These are phyloP conservation scores for Eupithecia pulchellata DNA, from an alignment of 2,888 invertebrate species.

Conservation along the genomic window DNA sequence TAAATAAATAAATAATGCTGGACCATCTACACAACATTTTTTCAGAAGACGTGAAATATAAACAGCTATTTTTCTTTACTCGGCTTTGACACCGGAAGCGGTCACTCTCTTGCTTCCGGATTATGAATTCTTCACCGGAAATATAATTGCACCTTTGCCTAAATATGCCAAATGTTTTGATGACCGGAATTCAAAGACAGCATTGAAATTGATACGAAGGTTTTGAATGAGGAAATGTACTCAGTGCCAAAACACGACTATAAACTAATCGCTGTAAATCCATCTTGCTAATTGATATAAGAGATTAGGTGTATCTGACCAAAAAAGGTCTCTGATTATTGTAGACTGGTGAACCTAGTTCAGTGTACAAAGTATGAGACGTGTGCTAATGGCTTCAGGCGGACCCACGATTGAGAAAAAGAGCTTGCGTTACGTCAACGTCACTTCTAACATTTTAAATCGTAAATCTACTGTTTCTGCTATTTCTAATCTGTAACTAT, in stretches of 20 bases:
- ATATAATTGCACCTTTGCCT: neutral
- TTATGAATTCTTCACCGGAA: neutral
- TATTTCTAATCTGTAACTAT: too few species aligned
- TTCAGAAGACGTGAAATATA: too few species aligned
- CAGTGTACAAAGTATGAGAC: too few species aligned
- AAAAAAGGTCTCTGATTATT: neutral
- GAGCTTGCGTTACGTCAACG: too few species aligned
- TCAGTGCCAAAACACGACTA: conserved; percentile 35
- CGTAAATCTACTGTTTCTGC: too few species aligned
- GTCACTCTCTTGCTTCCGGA: neutral
- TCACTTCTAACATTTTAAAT: too few species aligned
- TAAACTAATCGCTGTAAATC: conserved; percentile 1
- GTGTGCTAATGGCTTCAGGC: too few species aligned
- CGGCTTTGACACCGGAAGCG: neutral
- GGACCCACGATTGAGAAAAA: too few species aligned
- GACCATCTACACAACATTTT: too few species aligned
- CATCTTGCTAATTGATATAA: neutral
- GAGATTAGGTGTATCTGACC: neutral
- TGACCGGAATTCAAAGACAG: conserved; percentile 21
- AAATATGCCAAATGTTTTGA: conserved; percentile 5
- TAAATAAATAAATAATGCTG: too few species aligned
- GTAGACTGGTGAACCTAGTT: too few species aligned
- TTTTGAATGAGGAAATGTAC: conserved; percentile 38
- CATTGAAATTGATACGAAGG: conserved; percentile 36
- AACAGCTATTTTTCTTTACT: neutral